Conservation (phyloP, 2,888 invertebrate species). For the Sclerodermus sp. region DNA sequence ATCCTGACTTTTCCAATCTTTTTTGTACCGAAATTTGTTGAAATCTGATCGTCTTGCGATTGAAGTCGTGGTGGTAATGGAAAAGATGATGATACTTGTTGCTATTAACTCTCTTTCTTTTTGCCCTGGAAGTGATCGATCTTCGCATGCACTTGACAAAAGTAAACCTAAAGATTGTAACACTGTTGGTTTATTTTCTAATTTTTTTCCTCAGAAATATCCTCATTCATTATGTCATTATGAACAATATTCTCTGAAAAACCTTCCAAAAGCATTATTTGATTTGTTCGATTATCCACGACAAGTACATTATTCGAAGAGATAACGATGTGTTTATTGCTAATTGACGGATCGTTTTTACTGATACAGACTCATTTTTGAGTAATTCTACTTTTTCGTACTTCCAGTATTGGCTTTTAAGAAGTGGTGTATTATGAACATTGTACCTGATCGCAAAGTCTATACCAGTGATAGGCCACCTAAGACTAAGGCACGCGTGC, state of each 20-base stretch:
- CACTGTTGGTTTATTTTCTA: conserved; percentile 32
- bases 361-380: conserved; percentile 52
- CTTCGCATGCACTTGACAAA: conserved; percentile 28
- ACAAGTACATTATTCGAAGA: conserved; percentile 58
- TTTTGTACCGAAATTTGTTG: conserved; percentile 61
- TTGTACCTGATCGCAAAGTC: conserved; percentile 64
- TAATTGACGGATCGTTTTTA: conserved; percentile 48
- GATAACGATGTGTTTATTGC: conserved; percentile 43
- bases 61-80: conserved; percentile 42
- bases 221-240: conserved; percentile 38
- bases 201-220: conserved; percentile 44
- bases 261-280: conserved; percentile 56
- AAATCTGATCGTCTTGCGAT: conserved; percentile 51
- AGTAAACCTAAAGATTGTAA: conserved; percentile 18
- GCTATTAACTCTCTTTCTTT: conserved; percentile 54
- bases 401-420: conserved; percentile 68
- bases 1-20: conserved; percentile 70
- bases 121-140: conserved; percentile 51
- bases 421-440: conserved; percentile 62
- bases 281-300: conserved; percentile 59
- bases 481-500: too few relatives aligned
- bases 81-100: conserved; percentile 36
- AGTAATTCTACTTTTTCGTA: conserved; percentile 57
- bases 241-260: conserved; percentile 19
- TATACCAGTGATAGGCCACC: too few relatives aligned